Conservation (phyloP, 1,140 invertebrate genomes). For the Watersipora subatra region DNA sequence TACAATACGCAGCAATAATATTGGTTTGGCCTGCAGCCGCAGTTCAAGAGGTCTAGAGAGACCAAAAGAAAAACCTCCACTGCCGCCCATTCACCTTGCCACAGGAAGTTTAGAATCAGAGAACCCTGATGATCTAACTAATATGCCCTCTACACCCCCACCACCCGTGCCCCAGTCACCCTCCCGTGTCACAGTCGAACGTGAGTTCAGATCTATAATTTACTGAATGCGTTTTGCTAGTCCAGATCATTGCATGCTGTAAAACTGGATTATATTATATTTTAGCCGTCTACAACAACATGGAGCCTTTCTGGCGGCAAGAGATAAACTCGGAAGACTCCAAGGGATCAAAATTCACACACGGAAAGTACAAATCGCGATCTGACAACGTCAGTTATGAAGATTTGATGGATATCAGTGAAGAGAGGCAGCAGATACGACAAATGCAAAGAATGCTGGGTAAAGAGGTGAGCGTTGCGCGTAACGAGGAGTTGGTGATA, state of each 20-base stretch:
- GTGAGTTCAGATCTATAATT: too few species aligned
- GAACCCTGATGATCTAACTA: neutral
- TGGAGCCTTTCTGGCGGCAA: slow-evolving; percentile 29
- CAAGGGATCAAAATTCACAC: slow-evolving; percentile 23
- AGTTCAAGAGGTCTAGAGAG: neutral
- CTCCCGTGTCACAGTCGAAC: neutral
- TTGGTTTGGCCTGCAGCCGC: too few species aligned
- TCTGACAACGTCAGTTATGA: slow-evolving; percentile 69
- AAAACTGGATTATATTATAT: too few species aligned
- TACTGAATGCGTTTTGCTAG: too few species aligned
- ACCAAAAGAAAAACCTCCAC: neutral
- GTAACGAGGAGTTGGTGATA: too few species aligned
- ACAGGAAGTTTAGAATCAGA: neutral
- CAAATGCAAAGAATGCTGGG: slow-evolving; percentile 80
- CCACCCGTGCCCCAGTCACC: neutral
- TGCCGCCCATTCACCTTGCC: neutral
- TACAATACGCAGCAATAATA: too few species aligned
- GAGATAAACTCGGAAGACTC: slow-evolving; percentile 12
- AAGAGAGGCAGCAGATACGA: slow-evolving; percentile 26
- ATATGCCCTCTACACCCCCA: neutral
- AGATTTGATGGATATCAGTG: slow-evolving; percentile 73
- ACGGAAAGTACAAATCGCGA: slow-evolving; percentile 27
- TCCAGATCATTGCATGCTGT: too few species aligned
- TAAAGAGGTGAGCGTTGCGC: slow-evolving; percentile 53
- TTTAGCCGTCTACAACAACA: slow-evolving; percentile 25